Evolutionary conservation across 1,140 invertebrate genomes (phyloP).

Genomic region (Musca domestica): DNA sequence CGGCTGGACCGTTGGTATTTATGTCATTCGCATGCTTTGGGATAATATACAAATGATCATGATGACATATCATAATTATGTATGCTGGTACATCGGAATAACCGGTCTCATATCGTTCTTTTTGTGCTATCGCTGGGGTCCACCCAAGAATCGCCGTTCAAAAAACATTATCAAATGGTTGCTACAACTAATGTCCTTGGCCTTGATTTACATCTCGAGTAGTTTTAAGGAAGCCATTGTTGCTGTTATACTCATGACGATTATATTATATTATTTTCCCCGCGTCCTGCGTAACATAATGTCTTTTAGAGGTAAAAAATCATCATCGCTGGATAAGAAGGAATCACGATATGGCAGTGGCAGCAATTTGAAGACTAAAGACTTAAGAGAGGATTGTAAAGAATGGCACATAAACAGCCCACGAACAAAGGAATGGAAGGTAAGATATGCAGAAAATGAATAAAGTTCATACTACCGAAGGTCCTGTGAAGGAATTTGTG

Average conservation of each 20-base stretch:
- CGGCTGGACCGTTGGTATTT: slow-evolving; percentile 79
- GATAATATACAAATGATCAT: slow-evolving; percentile 72
- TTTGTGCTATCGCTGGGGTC: slow-evolving; percentile 84
- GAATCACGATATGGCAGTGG: slow-evolving; percentile 71
- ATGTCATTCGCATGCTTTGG: slow-evolving; percentile 74
- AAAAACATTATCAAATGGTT: slow-evolving; percentile 85
- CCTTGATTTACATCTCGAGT: slow-evolving; percentile 75
- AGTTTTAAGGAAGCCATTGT: slow-evolving; percentile 74
- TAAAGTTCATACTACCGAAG: no score
- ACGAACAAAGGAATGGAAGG: slow-evolving; percentile 66
- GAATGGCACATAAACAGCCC: slow-evolving; percentile 48
- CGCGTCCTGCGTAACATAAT: slow-evolving; percentile 51
- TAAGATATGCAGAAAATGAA: slow-evolving; percentile 48
- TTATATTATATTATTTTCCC: slow-evolving; percentile 66
- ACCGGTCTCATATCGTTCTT: slow-evolving; percentile 78
- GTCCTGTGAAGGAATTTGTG: no score
- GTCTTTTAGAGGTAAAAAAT: slow-evolving; percentile 39
- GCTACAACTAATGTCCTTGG: slow-evolving; percentile 70
- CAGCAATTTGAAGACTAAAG: slow-evolving; percentile 73
- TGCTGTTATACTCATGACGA: slow-evolving; percentile 58
- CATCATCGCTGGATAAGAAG: slow-evolving; percentile 58
- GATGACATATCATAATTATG: slow-evolving; percentile 67
- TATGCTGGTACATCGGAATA: slow-evolving; percentile 71
- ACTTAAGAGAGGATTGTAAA: slow-evolving; percentile 77
- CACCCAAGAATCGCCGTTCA: slow-evolving; percentile 74